A percentile compares a stretch with the other conserved stretches of the same genome.
phyloP scores from a whole-genome alignment of 2,797 vertebrate genomes.

The Phaenicophaeus curvirostris region DNA sequence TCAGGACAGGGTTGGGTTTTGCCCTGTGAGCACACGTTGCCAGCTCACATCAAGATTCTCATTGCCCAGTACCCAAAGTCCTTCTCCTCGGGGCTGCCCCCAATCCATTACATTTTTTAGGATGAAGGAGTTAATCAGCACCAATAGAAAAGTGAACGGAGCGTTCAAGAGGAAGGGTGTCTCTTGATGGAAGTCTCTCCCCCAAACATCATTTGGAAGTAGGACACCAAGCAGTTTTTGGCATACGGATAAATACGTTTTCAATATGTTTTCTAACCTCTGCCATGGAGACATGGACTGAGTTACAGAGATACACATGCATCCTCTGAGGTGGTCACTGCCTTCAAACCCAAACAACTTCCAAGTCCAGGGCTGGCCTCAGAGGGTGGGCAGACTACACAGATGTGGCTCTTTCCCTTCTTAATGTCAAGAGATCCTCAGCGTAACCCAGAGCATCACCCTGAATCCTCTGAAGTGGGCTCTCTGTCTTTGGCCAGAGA shows the following conservation, averaged over 20 bases:
- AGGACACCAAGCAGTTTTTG: background rate
- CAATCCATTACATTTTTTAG: background rate
- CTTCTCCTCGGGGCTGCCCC: too few relatives aligned
- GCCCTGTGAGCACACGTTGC: too few relatives aligned
- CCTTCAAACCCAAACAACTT: background rate
- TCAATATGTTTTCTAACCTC: background rate
- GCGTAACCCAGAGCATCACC: background rate
- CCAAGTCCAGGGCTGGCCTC: background rate
- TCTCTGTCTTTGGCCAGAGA: background rate
- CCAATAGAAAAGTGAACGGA: background rate
- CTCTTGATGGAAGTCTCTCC: background rate
- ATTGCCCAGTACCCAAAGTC: too few relatives aligned
- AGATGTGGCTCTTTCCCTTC: background rate
- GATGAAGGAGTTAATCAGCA: conserved; percentile 2
- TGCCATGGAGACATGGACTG: background rate
- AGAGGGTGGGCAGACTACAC: background rate
- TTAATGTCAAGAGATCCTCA: background rate
- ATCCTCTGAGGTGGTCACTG: background rate
- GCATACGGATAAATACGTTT: background rate
- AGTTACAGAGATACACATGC: background rate
- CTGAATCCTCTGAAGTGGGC: background rate
- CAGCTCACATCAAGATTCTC: too few relatives aligned
- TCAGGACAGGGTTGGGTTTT: too few relatives aligned
- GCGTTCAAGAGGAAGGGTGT: background rate
- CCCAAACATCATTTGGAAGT: background rate